Percentiles rank a stretch among this genome's conserved stretches.
phyloP scores from a whole-genome alignment of 64 coral and sea anemone species.

The Pocillopora damicornis region DNA sequence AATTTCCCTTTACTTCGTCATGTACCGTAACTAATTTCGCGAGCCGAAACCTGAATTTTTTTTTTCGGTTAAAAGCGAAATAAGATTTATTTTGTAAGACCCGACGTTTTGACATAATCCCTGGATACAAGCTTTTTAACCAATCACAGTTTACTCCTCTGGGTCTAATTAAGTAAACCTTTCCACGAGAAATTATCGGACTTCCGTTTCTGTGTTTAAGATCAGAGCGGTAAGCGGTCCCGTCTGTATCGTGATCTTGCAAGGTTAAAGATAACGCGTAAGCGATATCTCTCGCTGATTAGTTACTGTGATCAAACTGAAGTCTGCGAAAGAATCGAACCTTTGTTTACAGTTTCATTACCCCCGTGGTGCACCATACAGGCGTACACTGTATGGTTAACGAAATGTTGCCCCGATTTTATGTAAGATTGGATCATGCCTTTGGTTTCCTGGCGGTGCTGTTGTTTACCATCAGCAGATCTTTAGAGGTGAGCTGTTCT shows the following conservation, averaged over 20 bases:
- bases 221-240: too few species aligned
- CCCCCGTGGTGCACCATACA: neutral
- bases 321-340: neutral
- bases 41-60: neutral
- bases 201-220: neutral
- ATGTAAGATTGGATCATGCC: neutral
- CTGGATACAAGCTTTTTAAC: neutral
- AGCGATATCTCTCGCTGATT: neutral
- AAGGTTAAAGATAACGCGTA: neutral
- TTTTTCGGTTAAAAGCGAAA: neutral
- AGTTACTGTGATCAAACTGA: neutral
- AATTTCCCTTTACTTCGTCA: neutral
- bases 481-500: conserved; percentile 9
- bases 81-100: neutral
- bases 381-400: neutral
- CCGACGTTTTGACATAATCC: neutral
- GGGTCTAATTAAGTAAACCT: neutral
- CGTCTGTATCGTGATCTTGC: neutral
- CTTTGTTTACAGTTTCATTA: neutral
- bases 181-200: neutral
- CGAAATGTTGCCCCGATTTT: neutral
- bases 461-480: neutral
- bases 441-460: neutral
- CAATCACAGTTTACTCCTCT: neutral
- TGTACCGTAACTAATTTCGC: neutral